phyloP scores from a whole-genome alignment of 2,888 invertebrate genomes.

The Drosophila kokeensis region DNA sequence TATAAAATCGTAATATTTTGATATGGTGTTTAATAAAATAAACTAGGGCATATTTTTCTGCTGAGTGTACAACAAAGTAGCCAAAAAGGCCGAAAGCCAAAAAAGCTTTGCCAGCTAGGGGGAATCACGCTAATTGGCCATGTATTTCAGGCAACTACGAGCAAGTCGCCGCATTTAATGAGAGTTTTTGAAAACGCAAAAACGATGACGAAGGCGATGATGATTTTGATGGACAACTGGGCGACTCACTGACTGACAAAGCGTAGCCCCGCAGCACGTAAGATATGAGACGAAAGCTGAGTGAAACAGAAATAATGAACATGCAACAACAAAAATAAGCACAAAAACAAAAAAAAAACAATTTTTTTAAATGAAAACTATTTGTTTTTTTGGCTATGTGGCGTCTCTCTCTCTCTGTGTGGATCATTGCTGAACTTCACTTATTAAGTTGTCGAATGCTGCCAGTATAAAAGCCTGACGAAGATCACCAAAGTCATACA shows the following conservation, averaged over 20 bases:
- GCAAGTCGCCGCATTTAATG: conserved; percentile 71
- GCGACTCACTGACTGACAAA: conserved; percentile 7
- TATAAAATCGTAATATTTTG: background rate
- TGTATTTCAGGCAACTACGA: conserved; percentile 71
- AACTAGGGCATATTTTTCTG: background rate
- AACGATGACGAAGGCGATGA: conserved; percentile 23
- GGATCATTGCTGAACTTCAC: conserved; percentile 70
- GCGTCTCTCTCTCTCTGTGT: conserved; percentile 10
- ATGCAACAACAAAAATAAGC: conserved; percentile 59
- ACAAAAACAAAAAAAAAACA: conserved; percentile 10
- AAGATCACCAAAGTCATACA: conserved; percentile 67
- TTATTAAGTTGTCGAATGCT: conserved; percentile 64
- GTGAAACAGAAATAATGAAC: conserved; percentile 74
- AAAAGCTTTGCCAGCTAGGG: conserved; percentile 32
- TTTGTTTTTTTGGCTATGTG: conserved; percentile 26
- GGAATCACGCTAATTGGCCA: conserved; percentile 72
- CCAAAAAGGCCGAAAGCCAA: conserved; percentile 20
- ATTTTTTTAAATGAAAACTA: conserved; percentile 11
- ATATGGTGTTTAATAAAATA: background rate
- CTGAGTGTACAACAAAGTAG: conserved; percentile 37
- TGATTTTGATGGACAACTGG: conserved; percentile 20
- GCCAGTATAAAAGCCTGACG: conserved; percentile 76
- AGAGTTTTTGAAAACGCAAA: conserved; percentile 61
- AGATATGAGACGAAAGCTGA: conserved; percentile 51
- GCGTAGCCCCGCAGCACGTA: background rate